A percentile compares a stretch with the other conserved stretches of the same genome.
Evolutionary conservation across 2,113 vertebrate species (phyloP).

Genomic region (Urocolius indicus): DNA sequence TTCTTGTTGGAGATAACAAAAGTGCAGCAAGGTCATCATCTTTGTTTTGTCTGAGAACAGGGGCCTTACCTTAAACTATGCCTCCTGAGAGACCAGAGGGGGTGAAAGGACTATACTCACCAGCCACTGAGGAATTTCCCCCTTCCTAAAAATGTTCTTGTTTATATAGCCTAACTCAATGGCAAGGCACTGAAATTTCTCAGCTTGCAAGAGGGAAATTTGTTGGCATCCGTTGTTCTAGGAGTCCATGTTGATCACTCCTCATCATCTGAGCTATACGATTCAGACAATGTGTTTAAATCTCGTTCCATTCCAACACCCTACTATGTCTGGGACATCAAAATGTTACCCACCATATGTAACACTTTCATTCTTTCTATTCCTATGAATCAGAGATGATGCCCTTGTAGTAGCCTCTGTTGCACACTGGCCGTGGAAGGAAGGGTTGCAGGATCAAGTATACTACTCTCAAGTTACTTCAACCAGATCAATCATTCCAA

Average conservation of each 20-base stretch:
- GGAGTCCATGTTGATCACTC: background rate
- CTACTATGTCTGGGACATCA: background rate
- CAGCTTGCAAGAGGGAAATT: background rate
- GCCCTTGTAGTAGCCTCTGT: background rate
- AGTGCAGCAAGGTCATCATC: background rate
- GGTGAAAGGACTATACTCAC: background rate
- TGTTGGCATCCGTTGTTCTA: background rate
- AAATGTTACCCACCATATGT: background rate
- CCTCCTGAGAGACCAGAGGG: background rate
- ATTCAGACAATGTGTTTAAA: background rate
- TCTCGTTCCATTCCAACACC: background rate
- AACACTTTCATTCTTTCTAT: background rate
- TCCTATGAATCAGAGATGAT: background rate
- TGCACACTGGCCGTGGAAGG: slow-evolving; percentile 13
- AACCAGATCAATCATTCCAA: slow-evolving; percentile 10
- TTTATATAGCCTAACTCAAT: background rate
- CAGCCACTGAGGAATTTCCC: background rate
- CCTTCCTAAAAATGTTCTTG: background rate
- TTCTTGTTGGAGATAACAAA: background rate
- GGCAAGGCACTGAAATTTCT: background rate
- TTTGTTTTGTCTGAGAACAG: background rate
- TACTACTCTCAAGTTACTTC: slow-evolving; percentile 31
- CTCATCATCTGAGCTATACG: background rate
- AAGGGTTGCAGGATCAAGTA: slow-evolving; percentile 43
- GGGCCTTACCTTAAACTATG: background rate